Conservation (phyloP, 2,797 vertebrate species). For the Mustela erminea region DNA sequence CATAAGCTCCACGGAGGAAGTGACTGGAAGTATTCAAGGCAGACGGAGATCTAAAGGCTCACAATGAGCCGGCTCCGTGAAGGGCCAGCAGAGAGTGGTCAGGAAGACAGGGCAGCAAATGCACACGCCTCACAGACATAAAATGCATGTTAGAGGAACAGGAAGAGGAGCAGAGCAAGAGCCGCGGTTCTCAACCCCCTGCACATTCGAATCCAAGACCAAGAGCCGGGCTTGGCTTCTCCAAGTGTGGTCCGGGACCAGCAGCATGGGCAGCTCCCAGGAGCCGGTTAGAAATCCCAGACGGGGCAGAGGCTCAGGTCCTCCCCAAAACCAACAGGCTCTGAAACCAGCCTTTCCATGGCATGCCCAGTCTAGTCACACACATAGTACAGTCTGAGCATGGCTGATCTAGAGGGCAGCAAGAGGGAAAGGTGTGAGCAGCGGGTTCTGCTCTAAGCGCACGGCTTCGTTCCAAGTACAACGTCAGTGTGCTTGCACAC, state of each 20-base stretch:
- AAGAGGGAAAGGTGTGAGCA: neutral
- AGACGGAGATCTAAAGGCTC: neutral
- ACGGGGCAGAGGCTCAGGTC: neutral
- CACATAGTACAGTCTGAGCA: neutral
- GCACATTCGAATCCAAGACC: neutral
- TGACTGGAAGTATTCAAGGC: neutral
- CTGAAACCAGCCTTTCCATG: neutral
- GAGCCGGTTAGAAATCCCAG: neutral
- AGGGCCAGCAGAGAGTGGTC: neutral
- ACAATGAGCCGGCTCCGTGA: neutral
- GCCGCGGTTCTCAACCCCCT: accelerated
- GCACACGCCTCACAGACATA: neutral
- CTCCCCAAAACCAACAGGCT: neutral
- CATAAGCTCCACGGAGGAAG: neutral
- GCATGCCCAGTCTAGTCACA: neutral
- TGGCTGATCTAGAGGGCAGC: neutral
- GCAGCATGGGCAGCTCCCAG: neutral
- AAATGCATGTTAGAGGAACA: neutral
- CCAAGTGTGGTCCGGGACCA: neutral
- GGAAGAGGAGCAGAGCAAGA: too few relatives aligned
- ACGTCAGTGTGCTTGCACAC: accelerated
- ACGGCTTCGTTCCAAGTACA: neutral
- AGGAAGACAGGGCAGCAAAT: neutral
- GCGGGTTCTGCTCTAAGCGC: too few relatives aligned
- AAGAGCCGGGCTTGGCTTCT: neutral